Evolutionary conservation across 2,888 invertebrate genomes (phyloP).

Genomic region (Oxycera nigricornis): DNA sequence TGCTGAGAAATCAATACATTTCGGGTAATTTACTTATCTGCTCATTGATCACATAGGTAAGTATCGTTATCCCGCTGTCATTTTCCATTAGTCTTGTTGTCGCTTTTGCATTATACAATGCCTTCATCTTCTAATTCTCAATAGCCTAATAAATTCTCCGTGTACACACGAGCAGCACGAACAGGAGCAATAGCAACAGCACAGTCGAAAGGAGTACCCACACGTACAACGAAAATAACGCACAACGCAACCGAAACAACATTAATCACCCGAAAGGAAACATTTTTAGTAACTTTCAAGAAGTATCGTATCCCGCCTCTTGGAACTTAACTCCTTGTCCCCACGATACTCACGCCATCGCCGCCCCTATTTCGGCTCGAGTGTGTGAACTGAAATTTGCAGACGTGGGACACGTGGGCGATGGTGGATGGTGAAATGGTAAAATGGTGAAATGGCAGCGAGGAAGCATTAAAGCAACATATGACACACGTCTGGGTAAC

Average conservation of each 20-base stretch:
- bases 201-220: neutral
- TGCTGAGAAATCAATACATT: too few relatives aligned
- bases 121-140: slow-evolving; percentile 38
- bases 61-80: slow-evolving; percentile 7
- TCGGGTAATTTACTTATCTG: too few relatives aligned
- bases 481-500: slow-evolving; percentile 39
- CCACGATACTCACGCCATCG: neutral
- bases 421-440: neutral
- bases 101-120: slow-evolving; percentile 21
- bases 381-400: slow-evolving; percentile 8
- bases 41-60: too few relatives aligned
- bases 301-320: slow-evolving; percentile 18
- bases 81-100: slow-evolving; percentile 20
- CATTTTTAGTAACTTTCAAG: slow-evolving; percentile 36
- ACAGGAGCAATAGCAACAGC: neutral
- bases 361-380: neutral
- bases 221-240: slow-evolving; percentile 28
- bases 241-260: slow-evolving; percentile 31
- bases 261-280: slow-evolving; percentile 36
- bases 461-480: slow-evolving; percentile 34
- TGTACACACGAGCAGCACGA: neutral
- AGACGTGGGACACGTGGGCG: neutral
- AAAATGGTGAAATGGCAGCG: slow-evolving; percentile 1
- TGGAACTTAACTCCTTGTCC: slow-evolving; percentile 18
- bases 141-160: slow-evolving; percentile 32